Conservation (phyloP, 2,797 vertebrate species). For the Huso huso region DNA sequence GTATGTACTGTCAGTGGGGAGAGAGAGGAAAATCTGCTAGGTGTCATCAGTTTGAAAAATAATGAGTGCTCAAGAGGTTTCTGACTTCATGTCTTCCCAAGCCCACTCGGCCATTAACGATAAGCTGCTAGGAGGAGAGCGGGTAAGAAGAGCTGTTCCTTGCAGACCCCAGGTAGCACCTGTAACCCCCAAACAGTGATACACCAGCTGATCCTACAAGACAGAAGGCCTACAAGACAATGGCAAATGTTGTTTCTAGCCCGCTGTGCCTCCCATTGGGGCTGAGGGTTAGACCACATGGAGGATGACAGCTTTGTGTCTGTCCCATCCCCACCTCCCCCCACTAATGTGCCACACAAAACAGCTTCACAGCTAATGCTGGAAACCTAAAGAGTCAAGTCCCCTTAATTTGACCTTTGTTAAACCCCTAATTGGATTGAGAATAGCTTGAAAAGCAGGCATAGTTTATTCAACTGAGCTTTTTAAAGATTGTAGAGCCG, state of each 20-base stretch:
- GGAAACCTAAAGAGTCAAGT: conserved; percentile 78
- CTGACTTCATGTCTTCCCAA: conserved; percentile 50
- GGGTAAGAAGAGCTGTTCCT: conserved; percentile 29
- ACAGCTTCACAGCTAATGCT: conserved; percentile 65
- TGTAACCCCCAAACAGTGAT: conserved; percentile 52
- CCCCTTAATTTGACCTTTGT: conserved; percentile 85
- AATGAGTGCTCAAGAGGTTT: conserved; percentile 75
- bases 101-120: conserved; percentile 55
- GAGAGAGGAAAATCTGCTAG: conserved; percentile 31
- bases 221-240: conserved; percentile 50
- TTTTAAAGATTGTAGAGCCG: conserved; percentile 37
- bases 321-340: conserved; percentile 51
- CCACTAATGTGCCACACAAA: conserved; percentile 43
- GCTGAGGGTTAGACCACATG: conserved; percentile 44
- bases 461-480: conserved; percentile 63
- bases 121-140: conserved; percentile 37
- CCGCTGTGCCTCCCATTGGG: conserved; percentile 55
- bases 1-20: not conserved
- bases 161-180: conserved; percentile 60
- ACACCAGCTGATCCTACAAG: conserved; percentile 51
- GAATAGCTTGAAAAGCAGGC: conserved; percentile 56
- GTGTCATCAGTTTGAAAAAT: conserved; percentile 73
- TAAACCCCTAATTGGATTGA: conserved; percentile 93
- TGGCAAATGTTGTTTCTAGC: conserved; percentile 51
- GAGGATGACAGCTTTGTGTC: conserved; percentile 55